Evolutionary conservation across 2,888 invertebrate species (phyloP).

Genomic region (Plemyria rubiginata): DNA sequence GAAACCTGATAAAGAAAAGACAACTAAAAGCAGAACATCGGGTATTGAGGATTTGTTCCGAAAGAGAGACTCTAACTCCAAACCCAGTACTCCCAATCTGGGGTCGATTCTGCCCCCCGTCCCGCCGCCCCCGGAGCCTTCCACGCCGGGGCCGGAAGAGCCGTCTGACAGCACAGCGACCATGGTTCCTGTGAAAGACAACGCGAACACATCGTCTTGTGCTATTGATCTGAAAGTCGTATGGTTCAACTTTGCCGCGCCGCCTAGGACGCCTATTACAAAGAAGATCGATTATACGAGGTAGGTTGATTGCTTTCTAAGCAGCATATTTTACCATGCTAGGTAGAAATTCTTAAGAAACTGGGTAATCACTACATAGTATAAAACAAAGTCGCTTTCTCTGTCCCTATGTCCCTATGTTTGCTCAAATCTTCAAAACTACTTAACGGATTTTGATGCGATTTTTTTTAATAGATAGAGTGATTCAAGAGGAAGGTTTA

Average conservation of each 20-base stretch:
- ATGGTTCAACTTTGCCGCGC: slow-evolving; percentile 99
- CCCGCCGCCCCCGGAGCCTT: slow-evolving; percentile 62
- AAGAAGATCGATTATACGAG: slow-evolving; percentile 97
- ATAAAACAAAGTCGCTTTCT: too few relatives aligned
- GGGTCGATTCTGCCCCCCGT: slow-evolving; percentile 69
- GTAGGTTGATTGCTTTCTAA: slow-evolving; percentile 61
- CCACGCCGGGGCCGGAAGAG: slow-evolving; percentile 72
- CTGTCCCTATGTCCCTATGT: too few relatives aligned
- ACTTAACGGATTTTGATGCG: too few relatives aligned
- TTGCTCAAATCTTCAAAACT: too few relatives aligned
- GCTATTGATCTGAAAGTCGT: slow-evolving; percentile 95
- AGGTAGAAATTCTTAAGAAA: background rate
- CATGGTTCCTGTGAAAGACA: slow-evolving; percentile 84
- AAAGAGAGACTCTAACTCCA: slow-evolving; percentile 85
- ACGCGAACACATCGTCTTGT: slow-evolving; percentile 93
- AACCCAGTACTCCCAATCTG: slow-evolving; percentile 85
- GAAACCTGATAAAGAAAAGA: slow-evolving; percentile 70
- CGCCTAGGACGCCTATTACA: slow-evolving; percentile 96
- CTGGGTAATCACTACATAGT: too few relatives aligned
- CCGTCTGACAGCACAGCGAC: slow-evolving; percentile 68
- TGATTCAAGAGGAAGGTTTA: too few relatives aligned
- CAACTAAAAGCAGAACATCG: slow-evolving; percentile 64
- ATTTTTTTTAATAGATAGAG: too few relatives aligned
- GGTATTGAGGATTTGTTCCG: slow-evolving; percentile 79
- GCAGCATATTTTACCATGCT: background rate